Conservation (phyloP, 2,797 vertebrate genomes). For the Pelochelys cantorii region DNA sequence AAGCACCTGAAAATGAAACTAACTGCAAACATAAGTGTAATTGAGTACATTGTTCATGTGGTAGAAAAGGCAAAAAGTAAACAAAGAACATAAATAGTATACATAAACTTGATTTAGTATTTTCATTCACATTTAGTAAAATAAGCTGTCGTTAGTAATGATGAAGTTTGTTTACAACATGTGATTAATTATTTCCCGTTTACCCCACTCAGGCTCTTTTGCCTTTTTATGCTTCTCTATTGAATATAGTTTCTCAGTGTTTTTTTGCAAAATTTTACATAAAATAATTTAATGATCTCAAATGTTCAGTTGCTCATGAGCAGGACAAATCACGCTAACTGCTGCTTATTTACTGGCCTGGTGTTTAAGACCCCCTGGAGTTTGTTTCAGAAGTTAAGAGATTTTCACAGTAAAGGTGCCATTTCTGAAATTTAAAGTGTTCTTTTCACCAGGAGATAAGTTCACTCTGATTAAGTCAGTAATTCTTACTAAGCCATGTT, state of each 20-base stretch:
- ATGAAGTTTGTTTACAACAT: background rate
- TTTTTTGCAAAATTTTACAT: constrained; percentile 61
- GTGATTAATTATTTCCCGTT: background rate
- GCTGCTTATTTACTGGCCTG: constrained; percentile 79
- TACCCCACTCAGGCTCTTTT: background rate
- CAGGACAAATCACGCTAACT: constrained; percentile 59
- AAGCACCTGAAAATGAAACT: background rate
- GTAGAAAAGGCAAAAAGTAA: constrained; percentile 2
- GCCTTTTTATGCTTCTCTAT: background rate
- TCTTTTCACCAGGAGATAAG: constrained; percentile 84
- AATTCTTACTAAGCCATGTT: constrained; percentile 87
- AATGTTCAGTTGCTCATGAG: constrained; percentile 59
- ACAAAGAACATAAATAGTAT: background rate
- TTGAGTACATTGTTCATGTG: background rate
- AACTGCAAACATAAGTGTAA: background rate
- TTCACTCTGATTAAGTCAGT: constrained; percentile 85
- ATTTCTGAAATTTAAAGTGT: constrained; percentile 85
- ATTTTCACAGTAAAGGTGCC: constrained; percentile 84
- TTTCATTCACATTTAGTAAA: background rate
- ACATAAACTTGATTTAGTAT: background rate
- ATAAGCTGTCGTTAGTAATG: background rate
- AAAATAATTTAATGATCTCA: constrained; percentile 36
- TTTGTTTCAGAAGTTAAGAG: constrained; percentile 86
- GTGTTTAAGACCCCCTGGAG: constrained; percentile 83
- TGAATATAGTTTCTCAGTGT: constrained; percentile 58